Evolutionary conservation across 2,888 invertebrate species (phyloP).

Genomic region (Agrochola litura): DNA sequence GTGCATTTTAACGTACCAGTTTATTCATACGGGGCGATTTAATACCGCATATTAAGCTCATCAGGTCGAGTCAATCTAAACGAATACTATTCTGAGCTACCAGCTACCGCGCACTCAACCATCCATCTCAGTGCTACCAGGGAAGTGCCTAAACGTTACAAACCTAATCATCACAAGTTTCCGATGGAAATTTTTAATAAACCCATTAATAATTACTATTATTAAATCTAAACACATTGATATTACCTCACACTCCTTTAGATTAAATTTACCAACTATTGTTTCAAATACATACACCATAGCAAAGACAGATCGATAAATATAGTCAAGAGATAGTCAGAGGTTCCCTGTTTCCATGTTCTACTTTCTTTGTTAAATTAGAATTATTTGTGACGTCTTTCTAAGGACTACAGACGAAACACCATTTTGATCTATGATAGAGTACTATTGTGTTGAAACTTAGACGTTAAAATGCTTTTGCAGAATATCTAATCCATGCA

Average conservation of each 20-base stretch:
- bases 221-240: constrained; percentile 70
- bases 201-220: constrained; percentile 49
- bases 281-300: constrained; percentile 61
- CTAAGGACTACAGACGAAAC: constrained; percentile 3
- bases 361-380: constrained; percentile 62
- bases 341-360: constrained; percentile 81
- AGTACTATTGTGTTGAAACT: constrained; percentile 4
- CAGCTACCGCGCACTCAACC: constrained; percentile 45
- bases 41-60: constrained; percentile 67
- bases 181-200: constrained; percentile 69
- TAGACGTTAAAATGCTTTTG: constrained; percentile 10
- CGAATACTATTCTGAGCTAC: constrained; percentile 42
- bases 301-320: constrained; percentile 78
- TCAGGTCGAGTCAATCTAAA: constrained; percentile 64
- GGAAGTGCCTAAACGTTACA: constrained; percentile 52
- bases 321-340: constrained; percentile 76
- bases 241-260: constrained; percentile 62
- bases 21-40: constrained; percentile 50
- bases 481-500: not conserved
- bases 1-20: constrained; percentile 47
- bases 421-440: not conserved
- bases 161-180: constrained; percentile 74
- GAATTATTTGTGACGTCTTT: constrained; percentile 55
- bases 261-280: constrained; percentile 59
- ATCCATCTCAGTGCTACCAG: constrained; percentile 43